Evolutionary conservation across 2,888 invertebrate species (phyloP).

Genomic region (Acanthococcus lagerstroemiae): DNA sequence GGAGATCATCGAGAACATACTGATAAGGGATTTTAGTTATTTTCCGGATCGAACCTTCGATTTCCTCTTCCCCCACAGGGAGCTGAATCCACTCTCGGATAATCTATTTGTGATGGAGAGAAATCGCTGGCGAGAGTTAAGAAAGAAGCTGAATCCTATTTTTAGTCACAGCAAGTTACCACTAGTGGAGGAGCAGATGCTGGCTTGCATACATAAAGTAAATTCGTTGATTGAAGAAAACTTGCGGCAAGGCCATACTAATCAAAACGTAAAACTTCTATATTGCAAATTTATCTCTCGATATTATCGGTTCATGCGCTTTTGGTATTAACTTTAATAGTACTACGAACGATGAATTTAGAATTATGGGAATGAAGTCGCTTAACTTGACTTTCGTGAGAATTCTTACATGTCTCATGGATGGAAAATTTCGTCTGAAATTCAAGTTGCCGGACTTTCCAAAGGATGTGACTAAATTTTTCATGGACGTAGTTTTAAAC

Average conservation of each 20-base stretch:
- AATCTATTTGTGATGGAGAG: slow-evolving; percentile 37
- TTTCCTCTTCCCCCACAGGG: slow-evolving; percentile 16
- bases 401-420: slow-evolving; percentile 29
- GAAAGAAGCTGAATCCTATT: slow-evolving; percentile 42
- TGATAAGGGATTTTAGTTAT: slow-evolving; percentile 35
- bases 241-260: neutral
- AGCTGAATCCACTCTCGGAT: slow-evolving; percentile 33
- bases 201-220: slow-evolving; percentile 23
- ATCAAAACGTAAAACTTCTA: neutral
- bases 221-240: slow-evolving; percentile 3
- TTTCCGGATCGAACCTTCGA: slow-evolving; percentile 33
- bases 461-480: slow-evolving; percentile 36
- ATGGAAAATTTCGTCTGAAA: too few species aligned
- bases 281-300: slow-evolving; percentile 12
- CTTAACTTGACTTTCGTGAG: slow-evolving; percentile 34
- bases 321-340: slow-evolving; percentile 19
- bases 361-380: neutral
- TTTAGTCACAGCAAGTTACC: slow-evolving; percentile 43
- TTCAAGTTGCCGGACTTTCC: slow-evolving; percentile 34
- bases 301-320: slow-evolving; percentile 14
- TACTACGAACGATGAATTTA: slow-evolving; percentile 3
- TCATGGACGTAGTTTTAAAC: slow-evolving; percentile 35
- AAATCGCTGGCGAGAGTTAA: slow-evolving; percentile 41
- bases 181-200: slow-evolving; percentile 31
- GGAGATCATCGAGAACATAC: slow-evolving; percentile 23